Conservation (phyloP, 1,140 invertebrate species). For the Formica exsecta region DNA sequence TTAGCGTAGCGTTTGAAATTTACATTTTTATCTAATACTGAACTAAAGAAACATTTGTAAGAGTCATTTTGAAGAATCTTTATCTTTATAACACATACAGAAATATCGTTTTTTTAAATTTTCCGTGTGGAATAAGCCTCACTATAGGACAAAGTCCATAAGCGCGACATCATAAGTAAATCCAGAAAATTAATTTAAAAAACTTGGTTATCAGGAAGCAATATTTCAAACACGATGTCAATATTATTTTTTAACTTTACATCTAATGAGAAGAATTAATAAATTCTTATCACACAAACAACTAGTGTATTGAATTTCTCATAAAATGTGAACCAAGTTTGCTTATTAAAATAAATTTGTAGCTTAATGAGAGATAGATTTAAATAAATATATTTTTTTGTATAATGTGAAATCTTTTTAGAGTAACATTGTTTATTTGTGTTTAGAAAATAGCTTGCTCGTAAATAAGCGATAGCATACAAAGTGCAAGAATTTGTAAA, state of each 20-base stretch:
- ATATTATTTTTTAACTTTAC: conserved; percentile 14
- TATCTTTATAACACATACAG: background rate
- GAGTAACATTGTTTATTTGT: background rate
- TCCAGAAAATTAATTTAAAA: conserved; percentile 13
- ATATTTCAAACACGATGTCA: background rate
- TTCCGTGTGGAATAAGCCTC: background rate
- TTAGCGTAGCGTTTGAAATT: too few relatives aligned
- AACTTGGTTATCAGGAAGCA: background rate
- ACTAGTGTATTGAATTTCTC: background rate
- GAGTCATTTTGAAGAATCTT: background rate
- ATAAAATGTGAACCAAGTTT: background rate
- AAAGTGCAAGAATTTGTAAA: background rate
- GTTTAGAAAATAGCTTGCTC: background rate
- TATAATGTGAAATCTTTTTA: too few relatives aligned
- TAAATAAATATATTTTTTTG: too few relatives aligned
- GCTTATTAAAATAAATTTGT: background rate
- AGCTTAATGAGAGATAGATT: background rate
- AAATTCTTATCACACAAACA: background rate
- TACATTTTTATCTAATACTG: background rate
- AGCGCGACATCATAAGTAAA: background rate
- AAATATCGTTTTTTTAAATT: background rate
- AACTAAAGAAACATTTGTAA: background rate
- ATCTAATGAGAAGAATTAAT: background rate
- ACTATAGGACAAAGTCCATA: background rate
- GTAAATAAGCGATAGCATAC: background rate